Evolutionary conservation across 1,140 invertebrate species (phyloP), one percentile per base, ranked within the genome.

Genomic region (Drosophila neocordata): DNA sequence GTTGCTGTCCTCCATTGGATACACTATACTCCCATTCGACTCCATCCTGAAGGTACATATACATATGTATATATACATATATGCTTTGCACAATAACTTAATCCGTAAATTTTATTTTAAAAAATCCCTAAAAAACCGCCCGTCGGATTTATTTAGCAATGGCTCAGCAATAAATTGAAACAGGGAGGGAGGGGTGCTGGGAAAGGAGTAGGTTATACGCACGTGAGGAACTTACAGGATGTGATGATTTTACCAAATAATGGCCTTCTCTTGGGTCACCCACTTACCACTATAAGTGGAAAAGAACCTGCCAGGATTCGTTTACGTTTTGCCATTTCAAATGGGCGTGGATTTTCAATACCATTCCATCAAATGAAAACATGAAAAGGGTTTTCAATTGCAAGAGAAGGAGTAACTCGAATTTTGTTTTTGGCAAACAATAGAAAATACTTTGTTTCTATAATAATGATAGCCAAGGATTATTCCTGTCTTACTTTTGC

Each of bases 51-150:
- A 71, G 13, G 37, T 41, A 34, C 9, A 27, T 22, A 9, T 34
- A 31, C 13, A 18, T 53, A 34, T 15, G 52, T 22, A 38, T 9
- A 20, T 51, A 12, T 38, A 11, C 18, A 34, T 35, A 66, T 71
- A 57, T 73, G 34, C 73, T 65, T 75, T 53, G 65, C 73, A 74
- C 83, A 90, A 90, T 89, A 90, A 90, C 89, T 90, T 90, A 90
- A 90, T 90, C 89, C 89, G 89, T 90, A 90, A 90, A 90, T 90
- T 90, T 90, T 90, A 88, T 88, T 88, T 89, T 74, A 71, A 73
- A 63, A 87, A 87, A 87, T 87, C 83, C 84, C 84, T 73, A 83
- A 88, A 88, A 87, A 48, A 48, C 58, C 83, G 79, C 77, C 83
- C 69, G 41, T 57, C 59, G 79, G 79, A 83, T 79, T 87, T 83